Conservation (phyloP, 2,888 invertebrate species). For the Byasa hedistus region DNA sequence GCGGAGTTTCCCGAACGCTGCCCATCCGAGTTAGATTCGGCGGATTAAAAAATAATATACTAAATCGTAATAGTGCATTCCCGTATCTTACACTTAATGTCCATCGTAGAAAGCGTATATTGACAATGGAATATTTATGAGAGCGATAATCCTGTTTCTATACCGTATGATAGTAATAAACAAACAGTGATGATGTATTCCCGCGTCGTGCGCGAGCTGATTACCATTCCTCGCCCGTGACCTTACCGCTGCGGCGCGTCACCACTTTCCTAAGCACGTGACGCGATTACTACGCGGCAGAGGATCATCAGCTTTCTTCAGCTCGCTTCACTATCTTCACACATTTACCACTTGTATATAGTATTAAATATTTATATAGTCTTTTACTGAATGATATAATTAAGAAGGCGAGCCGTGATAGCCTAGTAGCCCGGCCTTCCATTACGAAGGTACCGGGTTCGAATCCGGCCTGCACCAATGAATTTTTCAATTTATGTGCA, state of each 20-base stretch:
- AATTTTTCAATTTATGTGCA: no score
- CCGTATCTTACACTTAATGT: background rate
- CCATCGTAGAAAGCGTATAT: constrained; percentile 14
- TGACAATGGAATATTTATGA: constrained; percentile 16
- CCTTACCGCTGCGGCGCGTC: constrained; percentile 46
- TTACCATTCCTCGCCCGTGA: constrained; percentile 60
- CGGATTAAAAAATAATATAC: no score
- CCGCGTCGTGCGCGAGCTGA: constrained; percentile 35
- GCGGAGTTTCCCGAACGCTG: no score
- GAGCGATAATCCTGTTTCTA: constrained; percentile 26
- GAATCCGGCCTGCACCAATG: no score
- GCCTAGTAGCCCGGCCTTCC: no score
- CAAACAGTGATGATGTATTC: constrained; percentile 20
- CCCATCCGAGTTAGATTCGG: no score
- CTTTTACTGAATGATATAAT: no score
- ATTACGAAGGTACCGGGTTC: no score
- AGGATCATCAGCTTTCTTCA: constrained; percentile 55
- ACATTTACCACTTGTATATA: background rate
- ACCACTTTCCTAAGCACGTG: constrained; percentile 63
- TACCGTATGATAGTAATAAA: constrained; percentile 16
- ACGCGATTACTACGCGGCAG: constrained; percentile 42
- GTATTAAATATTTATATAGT: no score
- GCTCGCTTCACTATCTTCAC: constrained; percentile 33
- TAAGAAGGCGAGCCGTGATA: no score
- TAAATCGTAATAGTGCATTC: background rate